A percentile compares a stretch with the other conserved stretches of the same genome.
phyloP scores from a whole-genome alignment of 1,140 invertebrate species.

The Nautilus pompilius region DNA sequence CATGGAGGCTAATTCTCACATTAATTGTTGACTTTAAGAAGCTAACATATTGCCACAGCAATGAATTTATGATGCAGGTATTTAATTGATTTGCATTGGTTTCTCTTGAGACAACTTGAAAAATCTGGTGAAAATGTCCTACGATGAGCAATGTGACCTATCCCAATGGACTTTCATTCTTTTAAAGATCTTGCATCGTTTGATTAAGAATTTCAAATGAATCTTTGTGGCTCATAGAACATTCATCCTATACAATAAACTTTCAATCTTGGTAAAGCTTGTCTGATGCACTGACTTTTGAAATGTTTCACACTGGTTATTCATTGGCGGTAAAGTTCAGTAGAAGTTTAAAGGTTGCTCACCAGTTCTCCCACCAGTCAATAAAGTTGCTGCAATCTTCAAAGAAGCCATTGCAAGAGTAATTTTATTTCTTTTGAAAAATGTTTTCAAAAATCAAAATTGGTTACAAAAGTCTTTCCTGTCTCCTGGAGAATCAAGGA shows the following conservation, averaged over 20 bases:
- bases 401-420: slow-evolving; percentile 24
- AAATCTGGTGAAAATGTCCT: slow-evolving; percentile 28
- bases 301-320: neutral
- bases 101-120: slow-evolving; percentile 7
- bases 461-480: too few species aligned
- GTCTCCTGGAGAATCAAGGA: too few species aligned
- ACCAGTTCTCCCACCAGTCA: slow-evolving; percentile 23
- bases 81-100: slow-evolving; percentile 18
- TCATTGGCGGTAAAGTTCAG: neutral
- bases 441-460: too few species aligned
- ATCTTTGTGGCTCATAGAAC: slow-evolving; percentile 20
- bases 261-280: slow-evolving; percentile 13
- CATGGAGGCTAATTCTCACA: slow-evolving; percentile 22
- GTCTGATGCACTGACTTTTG: slow-evolving; percentile 1
- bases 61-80: slow-evolving; percentile 28
- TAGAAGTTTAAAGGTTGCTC: slow-evolving; percentile 21
- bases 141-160: slow-evolving; percentile 30
- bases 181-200: slow-evolving; percentile 23
- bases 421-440: too few species aligned
- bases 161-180: slow-evolving; percentile 30
- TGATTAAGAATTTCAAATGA: slow-evolving; percentile 22
- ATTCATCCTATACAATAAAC: slow-evolving; percentile 38
- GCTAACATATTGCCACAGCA: slow-evolving; percentile 26
- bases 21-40: slow-evolving; percentile 16
- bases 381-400: slow-evolving; percentile 39